Evolutionary conservation across 2,797 vertebrate genomes (phyloP).

Genomic region (Rhinoraja longicauda): DNA sequence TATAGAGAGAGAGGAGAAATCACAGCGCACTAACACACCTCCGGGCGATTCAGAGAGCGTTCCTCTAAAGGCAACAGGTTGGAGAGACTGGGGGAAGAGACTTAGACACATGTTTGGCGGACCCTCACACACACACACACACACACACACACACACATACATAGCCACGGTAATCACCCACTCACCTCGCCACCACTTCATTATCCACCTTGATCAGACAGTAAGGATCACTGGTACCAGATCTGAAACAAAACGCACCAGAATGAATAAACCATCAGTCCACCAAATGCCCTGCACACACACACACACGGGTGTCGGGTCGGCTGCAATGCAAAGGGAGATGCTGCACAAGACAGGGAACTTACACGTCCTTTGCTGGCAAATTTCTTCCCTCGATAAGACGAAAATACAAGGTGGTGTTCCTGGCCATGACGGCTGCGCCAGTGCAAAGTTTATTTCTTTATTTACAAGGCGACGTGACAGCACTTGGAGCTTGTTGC

Average conservation of each 20-base stretch:
- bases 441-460: background rate
- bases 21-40: background rate
- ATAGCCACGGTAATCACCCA: conserved; percentile 30
- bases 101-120: background rate
- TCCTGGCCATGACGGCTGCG: conserved; percentile 67
- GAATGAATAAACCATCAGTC: no score
- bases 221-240: conserved; percentile 85
- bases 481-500: background rate
- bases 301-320: no score
- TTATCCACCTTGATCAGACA: conserved; percentile 86
- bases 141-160: background rate
- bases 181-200: conserved; percentile 84
- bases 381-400: conserved; percentile 82
- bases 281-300: no score
- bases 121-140: background rate
- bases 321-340: background rate
- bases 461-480: background rate
- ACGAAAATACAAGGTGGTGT: conserved; percentile 77
- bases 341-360: conserved; percentile 37
- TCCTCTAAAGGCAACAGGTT: background rate
- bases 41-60: background rate
- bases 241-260: conserved; percentile 53
- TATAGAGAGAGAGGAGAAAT: background rate
- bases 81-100: background rate
- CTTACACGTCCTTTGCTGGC: conserved; percentile 87